A percentile compares a stretch with the other conserved stretches of the same genome.
Conservation (phyloP, 2,797 vertebrate species). For the Eutrigla gurnardus region DNA sequence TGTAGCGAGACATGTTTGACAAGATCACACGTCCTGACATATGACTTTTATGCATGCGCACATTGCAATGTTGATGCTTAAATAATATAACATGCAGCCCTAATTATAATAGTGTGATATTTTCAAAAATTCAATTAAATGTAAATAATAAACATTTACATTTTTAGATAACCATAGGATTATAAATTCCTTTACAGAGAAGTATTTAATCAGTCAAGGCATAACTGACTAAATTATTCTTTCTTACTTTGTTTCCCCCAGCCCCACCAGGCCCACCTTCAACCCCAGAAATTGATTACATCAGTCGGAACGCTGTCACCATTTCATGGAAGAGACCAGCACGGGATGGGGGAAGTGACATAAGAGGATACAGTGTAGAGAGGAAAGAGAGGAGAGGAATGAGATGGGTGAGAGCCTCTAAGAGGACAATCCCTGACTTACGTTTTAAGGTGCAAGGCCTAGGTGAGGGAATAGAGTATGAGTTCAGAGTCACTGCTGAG, state of each 20-base stretch:
- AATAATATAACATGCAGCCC: no score
- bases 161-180: neutral
- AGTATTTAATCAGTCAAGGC: neutral
- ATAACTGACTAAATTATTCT: conserved; percentile 13
- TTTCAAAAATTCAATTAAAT: neutral
- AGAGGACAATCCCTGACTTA: conserved; percentile 94
- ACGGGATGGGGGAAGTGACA: conserved; percentile 96
- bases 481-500: conserved; percentile 98
- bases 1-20: no score
- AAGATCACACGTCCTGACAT: no score
- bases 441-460: conserved; percentile 96
- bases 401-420: conserved; percentile 97
- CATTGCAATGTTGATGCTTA: no score
- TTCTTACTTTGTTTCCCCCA: conserved; percentile 45
- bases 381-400: conserved; percentile 96
- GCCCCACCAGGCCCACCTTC: conserved; percentile 97
- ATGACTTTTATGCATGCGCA: no score
- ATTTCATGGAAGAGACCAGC: conserved; percentile 96
- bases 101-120: neutral
- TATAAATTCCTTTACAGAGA: neutral
- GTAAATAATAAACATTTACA: neutral
- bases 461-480: conserved; percentile 95
- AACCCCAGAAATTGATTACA: conserved; percentile 92
- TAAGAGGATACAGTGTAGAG: conserved; percentile 95
- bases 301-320: conserved; percentile 92